Percentiles rank a stretch among this genome's conserved stretches.
Conservation (phyloP, 2,888 invertebrate genomes). For the Cecidostiba fungosa region DNA sequence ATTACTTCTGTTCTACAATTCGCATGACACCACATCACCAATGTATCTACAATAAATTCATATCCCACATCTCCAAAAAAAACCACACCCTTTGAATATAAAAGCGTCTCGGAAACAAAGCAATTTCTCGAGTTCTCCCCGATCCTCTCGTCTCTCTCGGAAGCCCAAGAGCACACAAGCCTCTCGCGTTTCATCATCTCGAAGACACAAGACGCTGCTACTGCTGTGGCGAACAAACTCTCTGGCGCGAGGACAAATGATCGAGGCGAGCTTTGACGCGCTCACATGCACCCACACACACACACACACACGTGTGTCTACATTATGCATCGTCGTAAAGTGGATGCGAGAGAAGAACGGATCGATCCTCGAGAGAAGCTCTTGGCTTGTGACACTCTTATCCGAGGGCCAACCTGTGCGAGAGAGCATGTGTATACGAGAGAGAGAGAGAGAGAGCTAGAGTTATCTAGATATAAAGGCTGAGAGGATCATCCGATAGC, state of each 20-base stretch:
- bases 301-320: not conserved
- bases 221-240: not conserved
- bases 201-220: not conserved
- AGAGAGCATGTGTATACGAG: not conserved
- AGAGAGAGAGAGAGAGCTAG: too few relatives aligned
- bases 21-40: too few relatives aligned
- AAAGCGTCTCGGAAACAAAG: not conserved
- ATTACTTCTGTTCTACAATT: too few relatives aligned
- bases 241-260: not conserved
- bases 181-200: not conserved
- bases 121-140: not conserved
- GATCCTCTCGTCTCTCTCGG: not conserved
- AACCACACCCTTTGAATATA: not conserved
- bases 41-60: too few relatives aligned
- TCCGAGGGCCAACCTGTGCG: not conserved
- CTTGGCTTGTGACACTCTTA: not conserved
- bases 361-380: conserved; percentile 27
- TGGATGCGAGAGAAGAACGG: conserved; percentile 27
- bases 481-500: conserved; percentile 21
- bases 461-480: too few relatives aligned
- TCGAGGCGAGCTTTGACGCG: not conserved
- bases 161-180: not conserved
- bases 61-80: not conserved
- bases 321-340: conserved; percentile 57
- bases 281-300: not conserved